Base-by-base conservation (phyloP, 1,140 invertebrate genomes). In the Hydropsyche tenuis region DNA sequence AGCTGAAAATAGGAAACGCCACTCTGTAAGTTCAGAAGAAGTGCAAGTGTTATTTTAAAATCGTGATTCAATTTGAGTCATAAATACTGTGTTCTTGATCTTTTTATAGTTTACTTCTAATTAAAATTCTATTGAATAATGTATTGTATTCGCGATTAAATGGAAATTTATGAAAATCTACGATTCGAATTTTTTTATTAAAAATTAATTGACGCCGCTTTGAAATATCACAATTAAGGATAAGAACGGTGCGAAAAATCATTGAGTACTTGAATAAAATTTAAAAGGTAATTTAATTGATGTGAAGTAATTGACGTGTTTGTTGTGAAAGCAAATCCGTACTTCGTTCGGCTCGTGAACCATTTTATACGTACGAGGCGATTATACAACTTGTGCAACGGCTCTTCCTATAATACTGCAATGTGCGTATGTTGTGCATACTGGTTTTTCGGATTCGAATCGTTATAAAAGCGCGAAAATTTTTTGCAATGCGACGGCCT, bases 291-390 rank as follows among this genome's bases (percentile, higher is more conserved):
- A 51, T 5, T 51, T 16, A 51, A 51, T 51, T 51, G 14, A 51
- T 53, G 48, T 53, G 16, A 53, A 53, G 48, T 53, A 53, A 53
- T 53, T 53, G 48, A 7, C 48, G 48, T 53, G 48, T 18, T 53
- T 18, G 48, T 53, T 53, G 48, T 53, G 48, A 53, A 53, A 53
- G 48, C 48, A 53, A 53, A 60, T 60, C 56, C 23, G 56, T n/a
- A 60, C 22, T 60, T 23, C 22, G 20, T 6, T 11, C 22, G 9
- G 51, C 23, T 56, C 51, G 51, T 56, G 51, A 56, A 56, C 51
- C 51, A 56, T 56, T 16, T 23, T 22, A 23, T 56, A 23, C 18
- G 22, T 56, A 25, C 25, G 18, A 53, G 22, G 18, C 20, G 51
- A 60, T 60, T 60, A 60, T 60, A 60, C 20, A 60, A 60, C 56